Evolutionary conservation across 2,797 vertebrate genomes (phyloP), one percentile per base, ranked within the genome.

Genomic region (Gorsachius magnificus): DNA sequence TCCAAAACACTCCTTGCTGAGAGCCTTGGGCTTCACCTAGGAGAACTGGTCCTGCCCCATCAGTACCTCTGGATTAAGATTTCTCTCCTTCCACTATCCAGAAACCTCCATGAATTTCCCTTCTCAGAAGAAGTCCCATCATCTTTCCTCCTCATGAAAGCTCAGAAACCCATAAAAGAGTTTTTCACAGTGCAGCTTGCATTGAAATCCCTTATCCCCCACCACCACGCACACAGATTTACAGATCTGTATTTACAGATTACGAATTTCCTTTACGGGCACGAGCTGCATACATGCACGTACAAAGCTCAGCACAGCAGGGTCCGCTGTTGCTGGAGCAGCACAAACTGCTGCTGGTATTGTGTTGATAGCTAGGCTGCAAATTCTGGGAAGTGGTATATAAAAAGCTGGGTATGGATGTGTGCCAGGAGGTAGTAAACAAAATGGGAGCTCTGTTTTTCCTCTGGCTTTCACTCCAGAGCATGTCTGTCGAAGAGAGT

Each of bases 361-460:
- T 20, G 71, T 60, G 45, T 35, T 19, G 46, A 36, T 68, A 64
- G 89, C 57, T 5, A 35, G 76, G 60, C 83, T 70, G 89, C 82
- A 2, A 24, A 97, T 83, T 18, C 71, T 16, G 85, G 64, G 46
- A 35, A 87, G 24, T 1, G 36, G 16, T 68, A 57, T 71, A 78
- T n/a, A 61, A 93, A 93, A 90, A 88, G 77, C 93, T 3, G 85
- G 83, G 41, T 17, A 60, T 96, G 96, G 94, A 94, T 18, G 60
- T 3, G 53, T 94, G 96, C 95, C 96, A 97, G 24, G 86, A 96
- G 93, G 93, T 94, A 97, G 96, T 96, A 97, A 96, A 97, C 94
- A 97, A 95, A 95, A 87, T 18, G 83, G 77, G 86, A 95, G 78
- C 93, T 95, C 89, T 93, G 82, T 90, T 96, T 93, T 94, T 35